Evolutionary conservation across 2,113 vertebrate species (phyloP).

Genomic region (Scatophagus argus): DNA sequence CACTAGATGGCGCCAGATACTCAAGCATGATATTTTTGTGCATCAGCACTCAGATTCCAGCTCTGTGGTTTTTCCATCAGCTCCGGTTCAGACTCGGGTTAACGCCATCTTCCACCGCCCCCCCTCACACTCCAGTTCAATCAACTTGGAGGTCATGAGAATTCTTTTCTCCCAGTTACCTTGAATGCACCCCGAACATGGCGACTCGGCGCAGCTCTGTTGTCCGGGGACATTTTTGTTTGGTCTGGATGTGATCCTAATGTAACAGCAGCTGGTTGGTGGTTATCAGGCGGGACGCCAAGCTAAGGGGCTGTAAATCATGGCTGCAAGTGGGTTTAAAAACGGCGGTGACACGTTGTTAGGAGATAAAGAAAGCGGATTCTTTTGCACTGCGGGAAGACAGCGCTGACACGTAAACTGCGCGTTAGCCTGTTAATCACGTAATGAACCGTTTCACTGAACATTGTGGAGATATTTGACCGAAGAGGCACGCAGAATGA

Average conservation of each 20-base stretch:
- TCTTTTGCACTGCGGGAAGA: too few species aligned
- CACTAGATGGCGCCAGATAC: conserved; percentile 54
- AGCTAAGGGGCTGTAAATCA: conserved; percentile 39
- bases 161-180: conserved; percentile 33
- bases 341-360: not conserved
- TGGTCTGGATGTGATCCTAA: conserved; percentile 4
- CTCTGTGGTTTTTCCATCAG: not conserved
- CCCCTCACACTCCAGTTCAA: not conserved
- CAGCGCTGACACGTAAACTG: too few species aligned
- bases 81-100: not conserved
- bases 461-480: not conserved
- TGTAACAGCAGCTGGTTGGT: conserved; percentile 39
- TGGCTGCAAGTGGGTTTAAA: conserved; percentile 22
- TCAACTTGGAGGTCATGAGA: not conserved
- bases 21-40: not conserved
- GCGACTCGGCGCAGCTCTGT: not conserved
- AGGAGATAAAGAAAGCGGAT: not conserved
- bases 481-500: too few species aligned
- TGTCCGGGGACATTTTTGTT: conserved; percentile 3
- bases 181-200: conserved; percentile 44
- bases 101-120: too few species aligned
- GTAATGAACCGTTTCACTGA: not conserved
- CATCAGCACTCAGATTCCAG: not conserved
- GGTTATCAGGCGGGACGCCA: conserved; percentile 44
- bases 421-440: not conserved